phyloP scores from a whole-genome alignment of 2,888 invertebrate species.

The Nezara viridula region DNA sequence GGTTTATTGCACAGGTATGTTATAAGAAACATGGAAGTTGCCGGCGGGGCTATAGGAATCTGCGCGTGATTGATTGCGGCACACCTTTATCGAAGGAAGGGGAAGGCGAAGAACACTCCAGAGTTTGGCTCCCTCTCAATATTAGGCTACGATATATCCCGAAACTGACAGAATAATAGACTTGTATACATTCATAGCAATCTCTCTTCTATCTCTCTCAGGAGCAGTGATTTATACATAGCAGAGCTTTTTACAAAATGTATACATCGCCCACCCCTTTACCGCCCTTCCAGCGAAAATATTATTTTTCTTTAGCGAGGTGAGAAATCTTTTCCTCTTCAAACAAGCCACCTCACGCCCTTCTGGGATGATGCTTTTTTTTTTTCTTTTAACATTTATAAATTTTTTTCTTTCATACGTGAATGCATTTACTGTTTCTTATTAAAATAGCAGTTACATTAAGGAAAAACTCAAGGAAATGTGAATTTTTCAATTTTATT shows the following conservation, averaged over 20 bases:
- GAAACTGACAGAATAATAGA: constrained; percentile 64
- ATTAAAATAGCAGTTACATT: background rate
- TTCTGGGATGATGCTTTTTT: background rate
- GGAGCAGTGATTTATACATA: constrained; percentile 56
- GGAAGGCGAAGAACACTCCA: constrained; percentile 18
- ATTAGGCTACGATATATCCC: constrained; percentile 64
- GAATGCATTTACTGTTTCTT: background rate
- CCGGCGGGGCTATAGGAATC: constrained; percentile 34
- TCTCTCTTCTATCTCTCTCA: constrained; percentile 54
- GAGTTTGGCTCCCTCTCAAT: constrained; percentile 61
- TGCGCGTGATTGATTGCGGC: constrained; percentile 59
- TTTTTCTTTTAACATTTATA: background rate
- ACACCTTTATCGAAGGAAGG: constrained; percentile 55
- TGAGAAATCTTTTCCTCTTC: constrained; percentile 39
- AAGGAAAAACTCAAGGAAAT: background rate
- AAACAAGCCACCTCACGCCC: background rate
- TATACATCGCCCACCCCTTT: constrained; percentile 32
- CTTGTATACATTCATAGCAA: constrained; percentile 63
- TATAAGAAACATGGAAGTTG: constrained; percentile 42
- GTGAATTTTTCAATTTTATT: background rate
- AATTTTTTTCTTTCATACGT: too few relatives aligned
- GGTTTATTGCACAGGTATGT: constrained; percentile 28
- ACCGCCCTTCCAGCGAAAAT: constrained; percentile 19
- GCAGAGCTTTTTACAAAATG: constrained; percentile 41
- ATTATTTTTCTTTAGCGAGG: constrained; percentile 40